Evolutionary conservation across 2,113 vertebrate genomes (phyloP), one percentile per base, ranked within the genome.

Genomic region (Monopterus albus): DNA sequence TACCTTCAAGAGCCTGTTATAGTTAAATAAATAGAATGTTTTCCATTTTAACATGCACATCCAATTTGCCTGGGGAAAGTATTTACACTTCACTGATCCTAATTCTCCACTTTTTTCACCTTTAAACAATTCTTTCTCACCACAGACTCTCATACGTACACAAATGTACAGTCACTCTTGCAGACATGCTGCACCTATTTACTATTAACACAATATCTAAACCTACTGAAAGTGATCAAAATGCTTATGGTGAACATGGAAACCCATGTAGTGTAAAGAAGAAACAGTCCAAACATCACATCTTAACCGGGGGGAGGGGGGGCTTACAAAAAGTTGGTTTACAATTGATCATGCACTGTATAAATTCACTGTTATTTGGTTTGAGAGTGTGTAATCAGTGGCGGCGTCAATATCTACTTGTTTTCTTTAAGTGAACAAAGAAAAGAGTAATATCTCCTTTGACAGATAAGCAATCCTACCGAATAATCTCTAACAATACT

Each of bases 21-120:
- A 94, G 90, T 92, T 93, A 93, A 94, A 94, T 94, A 94, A 94
- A 94, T 94, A 94, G 94, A 94, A 94, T 81, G 91, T 84, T 93
- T 93, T 94, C 91, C 92, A 91, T 93, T 92, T 92, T 87, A 91
- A 94, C 93, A 95, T 94, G 95, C 95, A 95, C 90, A 90, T 93
- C 92, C 91, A 91, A 92, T 93, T 92, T 83, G 88, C 86, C 88
- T 81, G 82, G 92, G 92, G 90, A 91, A 90, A 85, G 56, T 94
- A 94, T 94, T 90, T 94, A 94, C 93, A 94, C 84, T 90, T 87
- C 77, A 85, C 90, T 85, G 88, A 83, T 90, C 74, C 87, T 82
- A 82, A 58, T 63, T 65, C 55, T 83, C 47, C 47, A 20, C 63
- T 23, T 70, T 51, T 72, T 73, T 55, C 39, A 71, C 79, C 56